Base-by-base conservation (phyloP, 1,140 invertebrate genomes). In the Pemphigus obesinymphae region DNA sequence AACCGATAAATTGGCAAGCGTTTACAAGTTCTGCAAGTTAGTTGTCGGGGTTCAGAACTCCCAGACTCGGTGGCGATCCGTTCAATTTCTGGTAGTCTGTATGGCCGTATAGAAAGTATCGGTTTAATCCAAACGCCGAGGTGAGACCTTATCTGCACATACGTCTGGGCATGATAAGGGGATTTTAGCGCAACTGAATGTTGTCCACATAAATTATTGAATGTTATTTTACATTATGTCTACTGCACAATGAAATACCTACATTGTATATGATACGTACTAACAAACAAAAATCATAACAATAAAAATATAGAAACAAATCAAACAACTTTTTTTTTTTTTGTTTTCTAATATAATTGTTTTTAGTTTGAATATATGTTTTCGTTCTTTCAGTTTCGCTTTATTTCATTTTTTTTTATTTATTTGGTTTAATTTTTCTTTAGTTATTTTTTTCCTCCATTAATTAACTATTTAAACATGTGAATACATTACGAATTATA, bases 1-100 rank as follows among this genome's bases (percentile, higher is more conserved):
- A 34, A 88, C 87, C 66, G 87, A 87, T 43, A 89, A 84, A 84
- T 88, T 88, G 17, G 91, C 91, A 70, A 92, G 86, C 11, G 91
- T 91, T 34, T 91, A 90, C 68, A 92, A 85, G 84, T 90, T 88
- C 83, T 91, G 91, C 29, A 92, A n/a, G n/a, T n/a, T n/a, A 87
- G 85, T 91, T 92, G 6, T 89, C 88, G 3, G 89, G 87, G 84
- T 85, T 89, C 82, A 90, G 89, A 83, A 90, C 89, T 29, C 76
- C 76, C 17, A 80, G 23, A 29, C 76, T 63, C 2, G 76, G 76
- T 23, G 76, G 55, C 55, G 76, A 80, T 26, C 55, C 37, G 8
- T 55, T 45, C 55, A 61, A 43, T 45, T 63, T 80, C 15, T 80
- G 76, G 37, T 80, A 80, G 53, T 55, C 76, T 80, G n/a, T n/a